These are phyloP conservation scores for Mandrillus leucophaeus DNA, from an alignment of 2,113 vertebrate genomes.

Conservation along the genomic window DNA sequence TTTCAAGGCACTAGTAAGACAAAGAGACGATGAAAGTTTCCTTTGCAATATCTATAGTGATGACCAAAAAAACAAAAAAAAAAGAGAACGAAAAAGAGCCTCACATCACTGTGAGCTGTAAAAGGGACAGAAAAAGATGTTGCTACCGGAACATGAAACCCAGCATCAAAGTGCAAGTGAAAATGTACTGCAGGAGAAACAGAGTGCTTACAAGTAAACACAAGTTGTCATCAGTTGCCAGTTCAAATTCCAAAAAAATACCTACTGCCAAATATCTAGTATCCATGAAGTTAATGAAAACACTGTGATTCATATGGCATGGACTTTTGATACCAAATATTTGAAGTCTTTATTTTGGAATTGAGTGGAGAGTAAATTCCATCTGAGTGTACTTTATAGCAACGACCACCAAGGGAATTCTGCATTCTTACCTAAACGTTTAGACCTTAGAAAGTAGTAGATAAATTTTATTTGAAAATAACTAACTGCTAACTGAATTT, in stretches of 20 bases:
- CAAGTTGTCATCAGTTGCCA: not conserved
- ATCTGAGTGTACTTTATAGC: not conserved
- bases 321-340: not conserved
- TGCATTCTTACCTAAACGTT: not conserved
- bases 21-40: not conserved
- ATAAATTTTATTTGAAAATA: not conserved
- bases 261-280: not conserved
- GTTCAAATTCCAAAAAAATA: not conserved
- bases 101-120: not conserved
- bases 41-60: not conserved
- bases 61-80: not conserved
- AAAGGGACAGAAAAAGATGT: not conserved
- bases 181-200: not conserved
- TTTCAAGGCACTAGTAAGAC: not conserved
- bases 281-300: not conserved
- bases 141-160: not conserved
- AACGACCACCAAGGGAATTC: not conserved
- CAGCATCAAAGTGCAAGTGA: not conserved
- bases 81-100: not conserved
- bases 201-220: not conserved
- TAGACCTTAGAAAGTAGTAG: not conserved
- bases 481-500: not conserved
- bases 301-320: not conserved
- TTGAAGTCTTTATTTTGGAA: not conserved
- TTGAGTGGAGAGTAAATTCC: constrained; percentile 15